phyloP scores from a whole-genome alignment of 2,797 vertebrate genomes.

The Adelosebastes latens region DNA sequence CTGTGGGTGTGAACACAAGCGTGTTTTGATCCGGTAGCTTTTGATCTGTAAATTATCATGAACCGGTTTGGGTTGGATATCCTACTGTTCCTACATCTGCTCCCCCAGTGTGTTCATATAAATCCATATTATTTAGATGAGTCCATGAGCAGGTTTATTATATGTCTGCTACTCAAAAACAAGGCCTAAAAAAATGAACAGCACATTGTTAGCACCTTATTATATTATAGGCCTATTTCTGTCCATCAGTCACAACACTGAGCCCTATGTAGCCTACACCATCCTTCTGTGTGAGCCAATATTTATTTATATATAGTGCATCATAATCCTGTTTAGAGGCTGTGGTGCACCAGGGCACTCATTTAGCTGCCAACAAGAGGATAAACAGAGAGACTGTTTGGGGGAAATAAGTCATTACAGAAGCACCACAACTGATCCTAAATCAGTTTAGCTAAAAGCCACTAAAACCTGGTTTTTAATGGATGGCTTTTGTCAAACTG shows the following conservation, averaged over 20 bases:
- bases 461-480: background rate
- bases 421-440: background rate
- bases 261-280: background rate
- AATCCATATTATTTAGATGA: background rate
- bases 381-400: background rate
- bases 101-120: background rate
- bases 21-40: background rate
- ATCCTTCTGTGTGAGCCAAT: background rate
- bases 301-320: slow-evolving; percentile 42
- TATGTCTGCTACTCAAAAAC: background rate
- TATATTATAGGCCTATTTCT: slow-evolving; percentile 4
- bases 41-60: background rate
- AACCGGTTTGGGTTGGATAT: background rate
- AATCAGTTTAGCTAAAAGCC: background rate
- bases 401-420: background rate
- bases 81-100: background rate
- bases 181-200: slow-evolving; percentile 2
- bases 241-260: background rate
- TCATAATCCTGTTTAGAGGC: slow-evolving; percentile 30
- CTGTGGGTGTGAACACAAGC: background rate
- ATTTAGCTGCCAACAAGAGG: slow-evolving; percentile 20
- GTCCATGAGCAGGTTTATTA: background rate
- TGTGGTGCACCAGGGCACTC: background rate
- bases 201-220: background rate
- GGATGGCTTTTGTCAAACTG: background rate